Evolutionary conservation across 2,797 vertebrate genomes (phyloP), one percentile per base, ranked within the genome.

Genomic region (Thunnus albacares): DNA sequence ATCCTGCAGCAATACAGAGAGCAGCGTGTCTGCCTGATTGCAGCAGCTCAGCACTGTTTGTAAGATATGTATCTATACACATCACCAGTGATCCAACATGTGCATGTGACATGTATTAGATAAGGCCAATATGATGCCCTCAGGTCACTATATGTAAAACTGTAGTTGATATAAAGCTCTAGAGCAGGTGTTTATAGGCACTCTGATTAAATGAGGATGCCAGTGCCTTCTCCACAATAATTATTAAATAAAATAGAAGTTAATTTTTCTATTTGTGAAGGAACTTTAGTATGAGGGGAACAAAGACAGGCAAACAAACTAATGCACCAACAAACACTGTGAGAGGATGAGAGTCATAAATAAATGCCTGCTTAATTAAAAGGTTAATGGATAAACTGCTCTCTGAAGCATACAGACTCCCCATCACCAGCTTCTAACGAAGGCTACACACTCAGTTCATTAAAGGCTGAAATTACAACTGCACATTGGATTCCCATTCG

Each of bases 301-400:
- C 61, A 79, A 64, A 61, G 28, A 70, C 52, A 69, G 45, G 68
- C 70, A 79, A 43, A 75, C 52, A 77, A 69, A 49, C 28, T 65
- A 51, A 70, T 22, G 62, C 26, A 49, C 62, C 28, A 24, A 57
- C 58, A 86, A 55, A 60, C 59, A 82, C 60, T 59, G 28, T 62
- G 24, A 66, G 11, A 67, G 47, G 47, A 71, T 45, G 53, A 73
- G 56, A 75, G 20, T 61, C 55, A 62, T 60, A 69, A 81, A 78
- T 83, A 73, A 75, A 87, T 47, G 56, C 20, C 26, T 80, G 66
- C 56, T 76, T 90, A 86, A 92, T 93, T 93, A 85, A 72, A 84
- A 69, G 66, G 38, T 80, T 68, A 82, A 61, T 60, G 66, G 77
- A 81, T 53, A 84, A 80, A 84, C 30, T 75, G 85, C 79, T 87